Conservation (phyloP, 1,140 invertebrate species). For the Drosophila carrolli region DNA sequence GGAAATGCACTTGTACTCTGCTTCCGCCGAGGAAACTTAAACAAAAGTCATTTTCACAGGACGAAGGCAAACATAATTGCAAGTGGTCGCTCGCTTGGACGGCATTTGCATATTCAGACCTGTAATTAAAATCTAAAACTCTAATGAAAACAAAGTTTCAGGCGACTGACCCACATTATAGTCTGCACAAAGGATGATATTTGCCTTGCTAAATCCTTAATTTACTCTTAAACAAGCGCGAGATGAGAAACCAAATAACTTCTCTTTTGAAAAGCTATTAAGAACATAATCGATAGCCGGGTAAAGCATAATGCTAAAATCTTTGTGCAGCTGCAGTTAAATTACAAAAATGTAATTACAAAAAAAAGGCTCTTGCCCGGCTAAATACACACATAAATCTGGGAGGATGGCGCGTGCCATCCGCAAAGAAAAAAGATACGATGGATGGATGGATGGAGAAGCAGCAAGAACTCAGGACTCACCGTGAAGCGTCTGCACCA, state of each 20-base stretch:
- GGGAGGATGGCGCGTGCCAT: conserved; percentile 63
- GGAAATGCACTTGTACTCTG: conserved; percentile 41
- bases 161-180: conserved; percentile 60
- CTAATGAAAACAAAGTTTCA: conserved; percentile 56
- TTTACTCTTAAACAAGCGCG: conserved; percentile 20
- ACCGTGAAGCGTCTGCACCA: conserved; percentile 96
- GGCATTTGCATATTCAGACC: conserved; percentile 52
- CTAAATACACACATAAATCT: conserved; percentile 74
- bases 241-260: conserved; percentile 18
- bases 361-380: conserved; percentile 48
- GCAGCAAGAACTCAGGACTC: conserved; percentile 84
- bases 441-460: not conserved
- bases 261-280: conserved; percentile 23
- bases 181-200: conserved; percentile 9
- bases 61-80: conserved; percentile 29
- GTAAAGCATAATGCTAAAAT: conserved; percentile 34
- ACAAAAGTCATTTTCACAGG: conserved; percentile 49
- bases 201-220: conserved; percentile 10
- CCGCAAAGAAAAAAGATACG: conserved; percentile 26
- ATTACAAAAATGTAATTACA: conserved; percentile 80
- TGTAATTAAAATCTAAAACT: conserved; percentile 71
- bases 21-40: conserved; percentile 28
- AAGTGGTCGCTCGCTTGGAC: not conserved
- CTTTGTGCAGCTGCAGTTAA: conserved; percentile 63
- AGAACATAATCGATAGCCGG: conserved; percentile 52